A percentile compares a stretch with the other conserved stretches of the same genome.
Evolutionary conservation across 1,140 invertebrate species (phyloP).

Genomic region (Drosophila tristis): DNA sequence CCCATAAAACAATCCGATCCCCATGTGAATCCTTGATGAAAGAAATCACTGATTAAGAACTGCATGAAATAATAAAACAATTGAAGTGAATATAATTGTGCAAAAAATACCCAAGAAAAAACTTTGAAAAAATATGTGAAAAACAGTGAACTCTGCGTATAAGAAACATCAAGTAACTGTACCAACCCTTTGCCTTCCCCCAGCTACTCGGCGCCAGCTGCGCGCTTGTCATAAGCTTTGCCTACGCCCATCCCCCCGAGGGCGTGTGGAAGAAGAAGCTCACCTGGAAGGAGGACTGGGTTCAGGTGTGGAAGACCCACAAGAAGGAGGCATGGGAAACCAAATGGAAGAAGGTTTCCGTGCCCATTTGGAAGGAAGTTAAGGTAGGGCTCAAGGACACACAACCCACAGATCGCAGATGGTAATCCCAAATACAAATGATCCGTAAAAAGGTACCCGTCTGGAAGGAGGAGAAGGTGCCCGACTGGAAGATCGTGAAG

Average conservation of each 20-base stretch:
- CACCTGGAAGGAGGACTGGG: conserved; percentile 90
- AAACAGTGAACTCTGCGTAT: neutral
- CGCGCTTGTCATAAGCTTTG: conserved; percentile 77
- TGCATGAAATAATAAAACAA: conserved; percentile 9
- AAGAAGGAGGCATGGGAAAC: conserved; percentile 90
- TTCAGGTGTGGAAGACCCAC: conserved; percentile 89
- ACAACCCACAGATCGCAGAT: neutral
- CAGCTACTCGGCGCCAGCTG: conserved; percentile 83
- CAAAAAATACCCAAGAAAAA: neutral
- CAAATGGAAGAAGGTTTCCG: conserved; percentile 87
- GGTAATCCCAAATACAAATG: neutral
- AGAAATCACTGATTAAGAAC: neutral
- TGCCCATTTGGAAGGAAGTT: conserved; percentile 88
- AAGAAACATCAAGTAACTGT: conserved; percentile 17
- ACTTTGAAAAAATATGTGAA: neutral
- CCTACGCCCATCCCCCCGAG: conserved; percentile 85
- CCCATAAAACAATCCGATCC: neutral
- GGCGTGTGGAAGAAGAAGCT: conserved; percentile 90
- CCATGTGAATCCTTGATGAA: conserved; percentile 20
- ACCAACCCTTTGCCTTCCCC: conserved; percentile 23
- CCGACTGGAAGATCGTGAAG: conserved; percentile 87
- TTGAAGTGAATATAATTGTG: conserved; percentile 3
- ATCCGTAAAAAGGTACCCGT: conserved; percentile 84
- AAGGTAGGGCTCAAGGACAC: conserved; percentile 73
- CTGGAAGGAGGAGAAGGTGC: conserved; percentile 86